Base-by-base conservation (phyloP, 2,888 invertebrate species). In the Oxytorus armatus region DNA sequence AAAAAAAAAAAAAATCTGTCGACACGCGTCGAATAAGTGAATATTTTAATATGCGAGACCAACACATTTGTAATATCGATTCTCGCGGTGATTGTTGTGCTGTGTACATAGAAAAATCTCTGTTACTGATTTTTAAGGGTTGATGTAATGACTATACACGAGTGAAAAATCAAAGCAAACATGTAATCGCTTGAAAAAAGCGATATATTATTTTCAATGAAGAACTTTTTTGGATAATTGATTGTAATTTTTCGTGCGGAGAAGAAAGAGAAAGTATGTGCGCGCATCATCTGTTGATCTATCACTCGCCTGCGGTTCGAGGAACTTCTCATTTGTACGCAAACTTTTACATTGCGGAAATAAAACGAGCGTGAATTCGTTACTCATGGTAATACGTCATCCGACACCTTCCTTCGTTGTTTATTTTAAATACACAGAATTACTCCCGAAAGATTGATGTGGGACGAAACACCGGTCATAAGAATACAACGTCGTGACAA, bases 291-390 rank as follows among this genome's bases (percentile, higher is more conserved):
- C 51, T 55, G 57, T 68, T 47, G 25, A 78, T 16, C 16, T 4
- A 16, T 16, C 1, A n/a, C 3, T 7, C 47, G 1, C 16, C 47
- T 16, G 33, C 59, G 47, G 44, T 11, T 65, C 25, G 47, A 74
- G 51, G 25, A 53, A 61, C 76, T 25, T 77, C 65, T 70, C 42
- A 61, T 75, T 79, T 79, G 72, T 77, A 70, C 74, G 83, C 82
- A 83, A 83, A 82, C 61, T 83, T 83, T 82, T 83, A 83, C 82
- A 83, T 76, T 83, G 83, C 78, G 78, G 18, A 82, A 82, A 82
- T 80, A 83, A 76, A 79, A 57, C 47, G 65, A 83, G 70, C 73
- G 70, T 68, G 69, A 61, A 76, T 47, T 61, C 42, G 53, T 49
- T 29, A 79, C 21, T 42, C 63, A 14, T 47, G 3, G 39, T 25